These are phyloP conservation scores for Habropoda laboriosa DNA, from an alignment of 1,140 invertebrate genomes.

Conservation along the genomic window DNA sequence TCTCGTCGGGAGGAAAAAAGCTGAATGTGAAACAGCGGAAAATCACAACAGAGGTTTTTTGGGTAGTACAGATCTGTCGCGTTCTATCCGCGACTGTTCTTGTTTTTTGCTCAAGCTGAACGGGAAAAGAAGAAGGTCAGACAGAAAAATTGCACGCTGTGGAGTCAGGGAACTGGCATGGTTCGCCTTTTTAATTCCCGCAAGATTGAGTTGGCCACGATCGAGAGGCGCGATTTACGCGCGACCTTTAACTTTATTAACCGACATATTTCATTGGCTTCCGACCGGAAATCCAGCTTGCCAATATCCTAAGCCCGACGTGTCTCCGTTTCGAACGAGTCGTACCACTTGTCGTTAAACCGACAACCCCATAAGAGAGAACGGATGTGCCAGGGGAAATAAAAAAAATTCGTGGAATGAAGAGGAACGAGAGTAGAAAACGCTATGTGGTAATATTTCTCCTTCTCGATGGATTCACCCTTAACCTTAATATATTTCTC, in stretches of 20 bases:
- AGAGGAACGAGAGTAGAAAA: neutral
- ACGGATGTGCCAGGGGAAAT: no score
- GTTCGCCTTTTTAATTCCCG: neutral
- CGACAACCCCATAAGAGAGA: no score
- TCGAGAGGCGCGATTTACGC: slow-evolving; percentile 37
- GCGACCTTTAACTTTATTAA: slow-evolving; percentile 42
- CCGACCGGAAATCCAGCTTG: neutral
- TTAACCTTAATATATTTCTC: no score
- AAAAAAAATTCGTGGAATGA: no score
- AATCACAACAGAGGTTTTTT: no score
- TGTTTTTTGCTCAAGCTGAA: no score
- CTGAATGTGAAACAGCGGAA: neutral
- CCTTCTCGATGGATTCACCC: no score
- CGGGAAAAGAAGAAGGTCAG: slow-evolving; percentile 10
- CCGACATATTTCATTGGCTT: neutral
- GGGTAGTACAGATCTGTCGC: no score
- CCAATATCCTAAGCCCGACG: neutral
- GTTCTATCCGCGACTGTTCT: no score
- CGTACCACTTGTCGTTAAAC: neutral
- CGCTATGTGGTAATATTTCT: no score
- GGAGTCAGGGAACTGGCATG: neutral
- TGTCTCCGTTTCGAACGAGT: neutral
- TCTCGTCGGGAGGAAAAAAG: neutral
- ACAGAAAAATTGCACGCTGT: neutral
- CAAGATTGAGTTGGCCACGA: slow-evolving; percentile 26